Base-by-base conservation (phyloP, 2,888 invertebrate species). In the Diplolepis rosae region DNA sequence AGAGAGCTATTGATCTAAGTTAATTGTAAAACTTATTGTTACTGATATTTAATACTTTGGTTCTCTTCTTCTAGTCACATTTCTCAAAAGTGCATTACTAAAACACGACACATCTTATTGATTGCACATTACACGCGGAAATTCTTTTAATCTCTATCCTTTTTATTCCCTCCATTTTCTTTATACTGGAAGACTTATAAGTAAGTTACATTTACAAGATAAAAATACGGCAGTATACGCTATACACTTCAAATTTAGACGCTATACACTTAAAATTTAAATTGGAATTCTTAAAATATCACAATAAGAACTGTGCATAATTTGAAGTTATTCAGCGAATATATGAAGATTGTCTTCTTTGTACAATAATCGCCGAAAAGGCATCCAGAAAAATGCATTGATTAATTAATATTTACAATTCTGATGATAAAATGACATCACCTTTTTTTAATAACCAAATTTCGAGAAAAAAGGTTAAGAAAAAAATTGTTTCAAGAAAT, bases 31-130 rank as follows among this genome's bases (percentile, higher is more conserved):
- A 39, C 61, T 61, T 61, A 76, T 70, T 73, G 77, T 76, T 70
- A 79, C 74, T 73, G 77, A 80, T 80, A 82, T 76, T 81, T 82
- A 84, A 83, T 79, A 83, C 84, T 84, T 84, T 84, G 84, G 84
- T 77, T 83, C 80, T 83, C 32, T 65, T 70, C 74, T 66, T 48
- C n/a, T 32, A n/a, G 18, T 48, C 9, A 18, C 22, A 48, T 22
- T 22, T 48, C 22, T 18, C 15, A 22, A 48, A 22, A 15, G 48
- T 48, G 48, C 48, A 48, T 18, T 48, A 22, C 18, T 11, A 18
- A 48, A 48, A 48, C 9, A 48, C 22, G 48, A 48, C 11, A 48
- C 15, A 48, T 48, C 22, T 22, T 9, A 48, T 48, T 22, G 48
- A 48, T 48, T 48, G 48, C 18, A 48, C 48, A 9, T 27, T 4